Conservation (phyloP, 2,888 invertebrate genomes). For the Keiferia lycopersicella region DNA sequence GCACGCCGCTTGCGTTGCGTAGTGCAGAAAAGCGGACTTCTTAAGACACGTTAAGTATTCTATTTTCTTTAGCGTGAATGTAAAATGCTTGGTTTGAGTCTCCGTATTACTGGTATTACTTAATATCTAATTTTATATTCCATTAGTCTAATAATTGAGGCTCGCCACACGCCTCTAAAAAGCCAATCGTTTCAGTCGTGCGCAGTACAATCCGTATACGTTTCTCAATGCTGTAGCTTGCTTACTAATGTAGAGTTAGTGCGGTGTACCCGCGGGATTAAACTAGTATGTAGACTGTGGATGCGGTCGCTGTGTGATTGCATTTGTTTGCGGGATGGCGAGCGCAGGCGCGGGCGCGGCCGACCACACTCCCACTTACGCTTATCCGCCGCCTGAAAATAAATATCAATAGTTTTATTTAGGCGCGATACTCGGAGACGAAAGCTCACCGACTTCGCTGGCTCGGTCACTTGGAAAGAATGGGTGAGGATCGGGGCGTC, state of each 20-base stretch:
- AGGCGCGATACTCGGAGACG: too few relatives aligned
- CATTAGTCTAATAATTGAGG: neutral
- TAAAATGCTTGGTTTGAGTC: too few relatives aligned
- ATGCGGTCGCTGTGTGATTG: conserved; percentile 72
- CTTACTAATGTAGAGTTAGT: neutral
- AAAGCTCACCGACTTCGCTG: too few relatives aligned
- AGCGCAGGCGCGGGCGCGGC: conserved; percentile 38
- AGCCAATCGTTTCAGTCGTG: neutral
- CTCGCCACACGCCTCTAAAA: neutral
- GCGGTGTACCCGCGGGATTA: neutral
- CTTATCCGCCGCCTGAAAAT: conserved; percentile 59
- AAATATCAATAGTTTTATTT: neutral
- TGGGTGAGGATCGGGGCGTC: too few relatives aligned
- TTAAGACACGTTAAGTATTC: too few relatives aligned
- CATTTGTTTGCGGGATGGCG: conserved; percentile 51
- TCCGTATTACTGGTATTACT: too few relatives aligned
- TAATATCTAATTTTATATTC: too few relatives aligned
- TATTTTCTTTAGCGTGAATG: too few relatives aligned
- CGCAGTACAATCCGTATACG: conserved; percentile 9
- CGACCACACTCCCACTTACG: conserved; percentile 47
- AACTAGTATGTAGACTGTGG: conserved; percentile 34
- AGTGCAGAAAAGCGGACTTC: too few relatives aligned
- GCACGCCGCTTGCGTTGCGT: too few relatives aligned
- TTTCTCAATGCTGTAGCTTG: neutral
- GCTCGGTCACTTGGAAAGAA: too few relatives aligned